A percentile compares a stretch with the other conserved stretches of the same genome.
phyloP scores from a whole-genome alignment of 2,888 invertebrate genomes.

The Heliconius hortense region DNA sequence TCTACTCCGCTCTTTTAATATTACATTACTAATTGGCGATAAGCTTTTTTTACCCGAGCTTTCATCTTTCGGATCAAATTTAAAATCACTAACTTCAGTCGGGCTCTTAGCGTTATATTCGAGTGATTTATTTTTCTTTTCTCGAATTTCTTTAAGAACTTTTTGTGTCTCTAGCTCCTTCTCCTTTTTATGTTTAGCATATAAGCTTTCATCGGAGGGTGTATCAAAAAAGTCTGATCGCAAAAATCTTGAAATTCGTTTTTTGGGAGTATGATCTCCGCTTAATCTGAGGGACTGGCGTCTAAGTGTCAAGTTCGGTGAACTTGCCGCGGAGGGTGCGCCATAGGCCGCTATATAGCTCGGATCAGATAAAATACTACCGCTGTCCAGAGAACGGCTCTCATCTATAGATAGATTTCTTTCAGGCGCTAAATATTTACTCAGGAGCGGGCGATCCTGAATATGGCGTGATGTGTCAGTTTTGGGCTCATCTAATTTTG shows the following conservation, averaged over 20 bases:
- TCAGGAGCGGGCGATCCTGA: constrained; percentile 79
- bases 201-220: constrained; percentile 85
- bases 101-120: constrained; percentile 60
- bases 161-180: constrained; percentile 86
- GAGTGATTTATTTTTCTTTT: constrained; percentile 78
- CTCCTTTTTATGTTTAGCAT: constrained; percentile 83
- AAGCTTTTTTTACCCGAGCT: constrained; percentile 59
- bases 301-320: constrained; percentile 49
- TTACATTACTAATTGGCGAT: constrained; percentile 62
- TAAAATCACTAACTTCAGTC: constrained; percentile 51
- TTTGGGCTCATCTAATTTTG: constrained; percentile 45
- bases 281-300: constrained; percentile 62
- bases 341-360: constrained; percentile 72
- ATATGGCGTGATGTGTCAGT: constrained; percentile 57
- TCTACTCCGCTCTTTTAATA: constrained; percentile 70
- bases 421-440: constrained; percentile 80
- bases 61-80: constrained; percentile 55
- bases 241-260: constrained; percentile 87
- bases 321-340: constrained; percentile 45
- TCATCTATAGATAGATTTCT: constrained; percentile 65
- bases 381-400: constrained; percentile 59
- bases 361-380: constrained; percentile 62
- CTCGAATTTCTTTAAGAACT: constrained; percentile 85
- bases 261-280: constrained; percentile 74
- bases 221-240: constrained; percentile 90